Evolutionary conservation across 2,113 vertebrate genomes (phyloP).

Genomic region (Podiceps cristatus): DNA sequence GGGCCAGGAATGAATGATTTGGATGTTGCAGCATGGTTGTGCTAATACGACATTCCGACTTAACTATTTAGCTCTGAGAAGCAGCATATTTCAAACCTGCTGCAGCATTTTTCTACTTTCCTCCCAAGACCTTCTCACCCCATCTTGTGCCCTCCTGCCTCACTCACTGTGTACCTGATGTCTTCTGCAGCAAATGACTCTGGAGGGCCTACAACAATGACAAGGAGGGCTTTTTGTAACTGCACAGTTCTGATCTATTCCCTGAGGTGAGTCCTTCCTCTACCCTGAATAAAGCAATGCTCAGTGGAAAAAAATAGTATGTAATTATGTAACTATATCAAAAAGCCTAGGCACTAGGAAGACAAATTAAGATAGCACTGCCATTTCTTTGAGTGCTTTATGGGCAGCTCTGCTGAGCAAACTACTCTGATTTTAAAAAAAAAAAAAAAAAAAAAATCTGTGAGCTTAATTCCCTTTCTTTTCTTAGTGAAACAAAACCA

Average conservation of each 20-base stretch:
- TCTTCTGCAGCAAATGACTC: neutral
- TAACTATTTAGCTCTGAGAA: neutral
- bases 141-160: neutral
- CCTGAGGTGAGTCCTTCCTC: neutral
- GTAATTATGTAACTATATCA: neutral
- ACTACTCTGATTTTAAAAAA: neutral
- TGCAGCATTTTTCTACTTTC: neutral
- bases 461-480: neutral
- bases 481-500: neutral
- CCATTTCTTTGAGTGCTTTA: neutral
- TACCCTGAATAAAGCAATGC: neutral
- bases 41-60: neutral
- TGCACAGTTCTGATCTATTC: neutral
- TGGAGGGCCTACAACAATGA: neutral
- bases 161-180: rapidly evolving
- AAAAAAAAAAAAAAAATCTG: no score
- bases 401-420: neutral
- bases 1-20: neutral
- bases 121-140: neutral
- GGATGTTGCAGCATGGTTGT: neutral
- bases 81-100: neutral
- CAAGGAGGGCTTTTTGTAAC: neutral
- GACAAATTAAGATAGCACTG: neutral
- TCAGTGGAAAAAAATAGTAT: neutral
- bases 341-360: neutral